Evolutionary conservation across 2,797 vertebrate genomes (phyloP).

Genomic region (Halcyon chelicuti): DNA sequence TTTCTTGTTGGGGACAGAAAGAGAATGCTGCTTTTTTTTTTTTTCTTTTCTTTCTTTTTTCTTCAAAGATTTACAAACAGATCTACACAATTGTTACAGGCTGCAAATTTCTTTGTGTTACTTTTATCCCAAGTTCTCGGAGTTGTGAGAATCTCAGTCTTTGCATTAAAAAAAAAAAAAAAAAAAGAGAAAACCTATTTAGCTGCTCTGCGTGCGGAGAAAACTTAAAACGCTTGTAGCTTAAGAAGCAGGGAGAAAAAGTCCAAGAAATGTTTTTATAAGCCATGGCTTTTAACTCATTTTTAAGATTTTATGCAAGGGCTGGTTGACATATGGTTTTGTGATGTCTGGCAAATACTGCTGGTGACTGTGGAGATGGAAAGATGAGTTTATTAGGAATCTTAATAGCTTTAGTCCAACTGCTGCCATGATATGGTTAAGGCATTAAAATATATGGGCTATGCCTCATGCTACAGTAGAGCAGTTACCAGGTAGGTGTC

Average conservation of each 20-base stretch:
- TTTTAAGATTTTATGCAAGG: background rate
- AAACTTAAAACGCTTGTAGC: background rate
- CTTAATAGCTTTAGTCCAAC: background rate
- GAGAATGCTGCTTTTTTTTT: background rate
- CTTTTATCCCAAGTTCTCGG: background rate
- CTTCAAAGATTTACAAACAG: background rate
- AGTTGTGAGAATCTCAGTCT: background rate
- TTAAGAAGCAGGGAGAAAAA: background rate
- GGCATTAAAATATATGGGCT: background rate
- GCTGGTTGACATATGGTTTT: background rate
- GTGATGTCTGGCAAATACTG: background rate
- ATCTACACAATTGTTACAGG: background rate
- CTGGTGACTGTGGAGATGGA: background rate
- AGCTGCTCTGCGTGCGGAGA: background rate
- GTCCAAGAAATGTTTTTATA: background rate
- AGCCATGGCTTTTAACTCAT: background rate
- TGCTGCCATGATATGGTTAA: background rate
- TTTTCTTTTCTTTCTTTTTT: background rate
- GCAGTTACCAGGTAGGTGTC: background rate
- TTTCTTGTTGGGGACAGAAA: background rate
- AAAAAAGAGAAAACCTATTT: background rate
- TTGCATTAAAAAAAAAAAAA: background rate
- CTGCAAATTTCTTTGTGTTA: fast-evolving
- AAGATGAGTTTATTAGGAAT: background rate
- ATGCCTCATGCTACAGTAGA: background rate